Base-by-base conservation (phyloP, 2,797 vertebrate species). In the Chaenodraco wilsoni region DNA sequence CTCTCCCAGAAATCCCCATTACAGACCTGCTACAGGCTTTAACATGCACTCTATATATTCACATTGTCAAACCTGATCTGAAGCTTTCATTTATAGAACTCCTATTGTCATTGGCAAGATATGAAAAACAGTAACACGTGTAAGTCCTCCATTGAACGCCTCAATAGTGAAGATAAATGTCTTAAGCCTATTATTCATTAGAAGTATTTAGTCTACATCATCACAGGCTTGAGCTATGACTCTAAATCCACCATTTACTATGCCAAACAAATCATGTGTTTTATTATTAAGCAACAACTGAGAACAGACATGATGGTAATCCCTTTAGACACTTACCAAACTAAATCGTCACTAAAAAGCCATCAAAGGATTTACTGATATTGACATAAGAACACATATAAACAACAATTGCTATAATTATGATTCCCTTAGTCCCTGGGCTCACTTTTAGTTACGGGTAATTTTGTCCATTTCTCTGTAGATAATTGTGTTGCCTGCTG, bases 331-430 rank as follows among this genome's bases (percentile, higher is more conserved):
- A 67, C 55, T 31, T 58, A 71, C 56, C n/a, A 66, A 72, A 77
- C 33, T 65, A 74, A 76, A 70, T n/a, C 64, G 56, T 74, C 16
- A 74, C 44, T 62, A 65, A 54, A 60, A 73, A 51, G 11, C 23
- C 60, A 76, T 78, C 69, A 82, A 76, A 84, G 52, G 17, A n/a
- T 10, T 66, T 44, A 69, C 0, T 3, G 48, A 58, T 83, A 79
- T 78, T 85, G 78, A 84, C 78, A 80, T 27, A 72, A 81, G 65
- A 73, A 79, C n/a, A 73, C 37, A 41, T 66, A 74, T 75, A 76
- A 81, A 82, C 69, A 84, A 79, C 61, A 82, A 60, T 74, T 83
- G 46, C 51, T 6, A 40, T 73, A 72, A 76, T 83, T 87, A 69
- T 66, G 68, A 76, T 76, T 80, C 33, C 21, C 74, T 27, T 7